A percentile compares a stretch with the other conserved stretches of the same genome.
Conservation (phyloP, 1,140 invertebrate genomes). For the Atta cephalotes region DNA sequence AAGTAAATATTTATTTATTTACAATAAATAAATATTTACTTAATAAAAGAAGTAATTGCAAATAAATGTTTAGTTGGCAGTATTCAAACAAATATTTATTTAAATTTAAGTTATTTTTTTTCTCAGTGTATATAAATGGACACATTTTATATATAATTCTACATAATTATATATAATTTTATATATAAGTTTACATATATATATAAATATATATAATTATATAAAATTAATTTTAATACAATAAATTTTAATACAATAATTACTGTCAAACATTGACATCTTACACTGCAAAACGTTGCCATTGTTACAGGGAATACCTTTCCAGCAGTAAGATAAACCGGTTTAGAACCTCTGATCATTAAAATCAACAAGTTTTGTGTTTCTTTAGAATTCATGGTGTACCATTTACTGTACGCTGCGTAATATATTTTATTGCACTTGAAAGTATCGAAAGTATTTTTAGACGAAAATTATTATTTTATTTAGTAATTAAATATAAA, state of each 20-base stretch:
- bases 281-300: constrained; percentile 40
- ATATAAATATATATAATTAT: too few relatives aligned
- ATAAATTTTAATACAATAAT: not conserved
- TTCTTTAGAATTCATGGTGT: not conserved
- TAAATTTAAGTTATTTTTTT: too few relatives aligned
- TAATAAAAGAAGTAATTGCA: too few relatives aligned
- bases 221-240: not conserved
- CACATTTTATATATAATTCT: too few relatives aligned
- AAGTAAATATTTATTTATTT: too few relatives aligned
- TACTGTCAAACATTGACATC: not conserved
- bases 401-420: constrained; percentile 8
- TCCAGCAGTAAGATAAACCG: constrained; percentile 57
- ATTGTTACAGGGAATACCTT: constrained; percentile 53
- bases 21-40: too few relatives aligned
- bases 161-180: too few relatives aligned
- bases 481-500: not conserved
- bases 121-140: too few relatives aligned
- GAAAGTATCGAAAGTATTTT: not conserved
- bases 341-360: constrained; percentile 37
- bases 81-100: too few relatives aligned
- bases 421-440: constrained; percentile 10
- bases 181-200: too few relatives aligned
- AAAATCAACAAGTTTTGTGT: constrained; percentile 30
- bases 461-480: not conserved
- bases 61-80: too few relatives aligned